phyloP scores from a whole-genome alignment of 1,140 invertebrate species.

The Helicoverpa zea region DNA sequence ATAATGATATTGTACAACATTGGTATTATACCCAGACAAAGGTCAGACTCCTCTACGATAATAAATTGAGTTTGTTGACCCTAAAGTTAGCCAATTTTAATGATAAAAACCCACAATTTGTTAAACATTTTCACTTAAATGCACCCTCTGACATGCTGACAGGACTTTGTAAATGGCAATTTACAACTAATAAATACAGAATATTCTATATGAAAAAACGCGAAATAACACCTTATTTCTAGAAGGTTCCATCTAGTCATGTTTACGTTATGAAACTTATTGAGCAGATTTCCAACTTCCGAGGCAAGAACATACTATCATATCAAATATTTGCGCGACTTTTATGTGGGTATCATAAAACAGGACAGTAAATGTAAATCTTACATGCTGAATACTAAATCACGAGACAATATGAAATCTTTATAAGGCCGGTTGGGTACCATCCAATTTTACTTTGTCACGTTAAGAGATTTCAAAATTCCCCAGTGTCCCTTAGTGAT shows the following conservation, averaged over 20 bases:
- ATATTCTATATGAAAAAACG: background rate
- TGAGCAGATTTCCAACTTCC: background rate
- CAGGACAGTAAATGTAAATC: conserved; percentile 12
- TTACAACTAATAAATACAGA: too few relatives aligned
- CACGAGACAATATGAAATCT: conserved; percentile 19
- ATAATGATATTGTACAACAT: background rate
- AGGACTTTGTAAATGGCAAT: background rate
- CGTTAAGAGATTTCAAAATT: background rate
- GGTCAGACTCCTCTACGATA: conserved; percentile 13
- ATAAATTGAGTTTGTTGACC: conserved; percentile 7
- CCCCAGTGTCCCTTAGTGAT: background rate
- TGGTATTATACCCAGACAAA: conserved; percentile 17
- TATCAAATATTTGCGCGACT: conserved; percentile 9
- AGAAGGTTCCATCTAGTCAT: background rate
- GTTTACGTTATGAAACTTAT: background rate
- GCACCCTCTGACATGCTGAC: background rate
- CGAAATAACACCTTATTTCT: background rate
- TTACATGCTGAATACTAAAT: conserved; percentile 7
- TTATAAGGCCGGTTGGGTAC: background rate
- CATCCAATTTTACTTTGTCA: background rate
- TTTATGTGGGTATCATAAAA: conserved; percentile 18
- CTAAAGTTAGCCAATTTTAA: conserved; percentile 1
- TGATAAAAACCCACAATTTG: background rate
- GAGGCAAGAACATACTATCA: background rate
- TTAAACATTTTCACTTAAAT: conserved; percentile 7